Evolutionary conservation across 2,113 vertebrate genomes (phyloP).

Genomic region (Saimiri boliviensis): DNA sequence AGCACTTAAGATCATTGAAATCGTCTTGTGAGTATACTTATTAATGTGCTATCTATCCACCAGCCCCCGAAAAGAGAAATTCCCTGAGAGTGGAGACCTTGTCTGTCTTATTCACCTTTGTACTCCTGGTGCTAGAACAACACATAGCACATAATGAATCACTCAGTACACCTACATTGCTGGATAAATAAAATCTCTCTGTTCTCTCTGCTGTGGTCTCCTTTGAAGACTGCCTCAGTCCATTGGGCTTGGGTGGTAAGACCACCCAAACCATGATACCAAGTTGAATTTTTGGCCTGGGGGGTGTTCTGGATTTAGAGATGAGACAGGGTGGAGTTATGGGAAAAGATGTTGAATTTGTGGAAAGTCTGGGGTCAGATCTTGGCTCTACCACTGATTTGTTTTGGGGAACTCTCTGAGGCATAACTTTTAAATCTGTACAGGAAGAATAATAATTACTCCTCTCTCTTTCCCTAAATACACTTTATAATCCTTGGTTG

Average conservation of each 20-base stretch:
- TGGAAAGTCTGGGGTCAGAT: background rate
- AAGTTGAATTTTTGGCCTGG: background rate
- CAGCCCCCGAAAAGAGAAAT: background rate
- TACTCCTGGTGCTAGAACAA: fast-evolving
- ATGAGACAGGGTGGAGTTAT: background rate
- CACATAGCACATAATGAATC: fast-evolving
- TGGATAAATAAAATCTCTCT: background rate
- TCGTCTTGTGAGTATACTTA: background rate
- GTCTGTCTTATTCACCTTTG: background rate
- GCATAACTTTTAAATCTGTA: background rate
- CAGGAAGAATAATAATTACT: background rate
- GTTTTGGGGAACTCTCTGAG: background rate
- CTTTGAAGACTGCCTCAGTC: background rate
- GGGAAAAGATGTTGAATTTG: background rate
- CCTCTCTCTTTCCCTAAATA: background rate
- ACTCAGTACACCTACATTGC: background rate
- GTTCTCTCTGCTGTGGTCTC: fast-evolving
- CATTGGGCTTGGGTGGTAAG: background rate
- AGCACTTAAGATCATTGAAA: background rate
- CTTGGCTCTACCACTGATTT: background rate
- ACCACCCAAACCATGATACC: background rate
- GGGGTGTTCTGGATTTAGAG: background rate
- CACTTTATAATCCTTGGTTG: background rate
- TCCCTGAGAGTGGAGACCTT: background rate
- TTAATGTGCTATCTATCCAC: background rate